Evolutionary conservation across 53 echinoderm and acorn worm species (phyloP).

Genomic region (Crossaster papposus): DNA sequence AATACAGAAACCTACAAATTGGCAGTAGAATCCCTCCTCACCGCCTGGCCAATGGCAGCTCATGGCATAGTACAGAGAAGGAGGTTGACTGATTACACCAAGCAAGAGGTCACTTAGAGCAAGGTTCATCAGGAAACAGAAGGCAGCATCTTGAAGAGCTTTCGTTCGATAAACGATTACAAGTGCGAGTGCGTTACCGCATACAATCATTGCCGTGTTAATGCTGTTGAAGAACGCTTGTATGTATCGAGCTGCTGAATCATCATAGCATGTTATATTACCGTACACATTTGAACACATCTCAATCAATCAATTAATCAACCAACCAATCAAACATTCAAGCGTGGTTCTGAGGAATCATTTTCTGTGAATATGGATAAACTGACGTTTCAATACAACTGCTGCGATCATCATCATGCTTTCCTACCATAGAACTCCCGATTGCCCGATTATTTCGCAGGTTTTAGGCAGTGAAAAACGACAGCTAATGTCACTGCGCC

Average conservation of each 20-base stretch:
- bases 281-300: conserved; percentile 53
- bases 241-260: conserved; percentile 24
- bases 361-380: too few relatives aligned
- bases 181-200: conserved; percentile 46
- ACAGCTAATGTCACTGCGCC: not conserved
- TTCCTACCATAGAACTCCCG: too few relatives aligned
- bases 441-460: too few relatives aligned
- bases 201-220: conserved; percentile 35
- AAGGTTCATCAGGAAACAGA: conserved; percentile 54
- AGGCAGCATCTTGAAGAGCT: conserved; percentile 46
- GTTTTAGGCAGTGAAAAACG: too few relatives aligned
- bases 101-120: conserved; percentile 48
- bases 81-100: conserved; percentile 59
- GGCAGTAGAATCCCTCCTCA: conserved; percentile 41
- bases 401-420: too few relatives aligned
- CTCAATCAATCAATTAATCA: not conserved
- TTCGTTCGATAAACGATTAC: conserved; percentile 28
- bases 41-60: conserved; percentile 63
- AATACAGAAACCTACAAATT: conserved; percentile 61
- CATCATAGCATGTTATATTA: conserved; percentile 34
- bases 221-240: conserved; percentile 45
- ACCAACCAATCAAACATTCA: not conserved
- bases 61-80: conserved; percentile 54
- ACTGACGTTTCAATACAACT: too few relatives aligned
- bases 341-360: not conserved